Evolutionary conservation across 2,113 vertebrate genomes (phyloP), one percentile per base, ranked within the genome.

Genomic region (Calidris pygmaea): DNA sequence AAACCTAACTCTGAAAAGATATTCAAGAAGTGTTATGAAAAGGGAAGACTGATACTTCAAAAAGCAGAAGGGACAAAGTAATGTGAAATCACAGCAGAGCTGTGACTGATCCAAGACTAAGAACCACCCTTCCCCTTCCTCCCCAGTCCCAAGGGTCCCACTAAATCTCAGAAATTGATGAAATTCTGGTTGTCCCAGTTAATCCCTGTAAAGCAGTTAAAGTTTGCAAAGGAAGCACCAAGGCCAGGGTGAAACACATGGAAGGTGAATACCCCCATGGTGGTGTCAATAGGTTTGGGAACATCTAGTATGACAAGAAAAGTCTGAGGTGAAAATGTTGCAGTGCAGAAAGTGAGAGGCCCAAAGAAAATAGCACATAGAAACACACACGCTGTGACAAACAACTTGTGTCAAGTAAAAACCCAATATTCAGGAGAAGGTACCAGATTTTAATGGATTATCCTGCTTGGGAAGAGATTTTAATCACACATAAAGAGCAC

Each of bases 21-120:
- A 80, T 70, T 70, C 75, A 73, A 82, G 85, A 78, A 77, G 11
- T 66, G 53, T 73, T 93, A 50, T 83, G 83, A 43, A 59, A 90
- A 83, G 9, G 72, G 60, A 90, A 77, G 82, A 77, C 0, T 65
- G 82, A 85, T 85, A 22, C 48, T 65, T 88, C 35, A 56, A 45
- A 52, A 83, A 85, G 1, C 53, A 85, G 62, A 66, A 80, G 12
- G 30, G 79, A 76, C 39, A 34, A 68, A 73, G 41, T 14, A 30
- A 48, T 22, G 30, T 30, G 55, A 87, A 88, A 93, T 79, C 35
- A 48, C 68, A 67, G 47, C 52, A 79, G 73, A 75, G 52, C 52
- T 81, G 23, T 24, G 48, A 29, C n/a, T 56, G 66, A 47, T 73
- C 82, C 81, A 87, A 87, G 47, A n/a, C 10, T 26, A 16, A 68